phyloP scores from a whole-genome alignment of 2,797 vertebrate genomes.

The Kryptopterus vitreolus region DNA sequence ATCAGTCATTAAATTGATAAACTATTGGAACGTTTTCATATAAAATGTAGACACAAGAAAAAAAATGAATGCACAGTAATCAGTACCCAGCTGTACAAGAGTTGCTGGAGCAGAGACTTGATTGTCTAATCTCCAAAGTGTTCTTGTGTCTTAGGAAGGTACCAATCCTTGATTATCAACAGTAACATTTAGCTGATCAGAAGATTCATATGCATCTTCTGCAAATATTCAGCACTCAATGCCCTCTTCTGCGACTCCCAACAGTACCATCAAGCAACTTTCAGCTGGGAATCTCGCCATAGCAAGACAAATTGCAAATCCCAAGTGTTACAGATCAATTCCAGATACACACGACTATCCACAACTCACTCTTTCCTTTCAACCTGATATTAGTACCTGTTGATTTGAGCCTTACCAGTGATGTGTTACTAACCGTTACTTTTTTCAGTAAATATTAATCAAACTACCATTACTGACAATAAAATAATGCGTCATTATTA shows the following conservation, averaged over 20 bases:
- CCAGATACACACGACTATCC: not conserved
- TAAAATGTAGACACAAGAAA: no score
- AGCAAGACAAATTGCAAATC: not conserved
- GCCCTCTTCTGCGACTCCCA: not conserved
- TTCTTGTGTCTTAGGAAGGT: not conserved
- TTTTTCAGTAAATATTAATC: no score
- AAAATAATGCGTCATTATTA: no score
- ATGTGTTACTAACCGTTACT: no score
- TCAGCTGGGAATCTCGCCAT: no score
- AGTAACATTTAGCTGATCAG: not conserved
- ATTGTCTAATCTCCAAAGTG: not conserved
- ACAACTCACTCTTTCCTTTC: not conserved
- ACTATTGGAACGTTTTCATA: no score
- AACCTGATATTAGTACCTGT: not conserved
- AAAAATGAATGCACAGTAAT: no score
- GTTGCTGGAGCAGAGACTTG: not conserved
- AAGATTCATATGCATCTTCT: not conserved
- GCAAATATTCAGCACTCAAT: not conserved
- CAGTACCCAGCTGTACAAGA: no score
- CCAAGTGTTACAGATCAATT: not conserved
- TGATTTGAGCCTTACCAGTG: not conserved
- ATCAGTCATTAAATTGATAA: no score
- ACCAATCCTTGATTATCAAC: not conserved
- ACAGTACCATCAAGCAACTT: not conserved
- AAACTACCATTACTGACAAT: no score